A percentile compares a stretch with the other conserved stretches of the same genome.
phyloP scores from a whole-genome alignment of 2,797 vertebrate species.

The Microcaecilia unicolor region DNA sequence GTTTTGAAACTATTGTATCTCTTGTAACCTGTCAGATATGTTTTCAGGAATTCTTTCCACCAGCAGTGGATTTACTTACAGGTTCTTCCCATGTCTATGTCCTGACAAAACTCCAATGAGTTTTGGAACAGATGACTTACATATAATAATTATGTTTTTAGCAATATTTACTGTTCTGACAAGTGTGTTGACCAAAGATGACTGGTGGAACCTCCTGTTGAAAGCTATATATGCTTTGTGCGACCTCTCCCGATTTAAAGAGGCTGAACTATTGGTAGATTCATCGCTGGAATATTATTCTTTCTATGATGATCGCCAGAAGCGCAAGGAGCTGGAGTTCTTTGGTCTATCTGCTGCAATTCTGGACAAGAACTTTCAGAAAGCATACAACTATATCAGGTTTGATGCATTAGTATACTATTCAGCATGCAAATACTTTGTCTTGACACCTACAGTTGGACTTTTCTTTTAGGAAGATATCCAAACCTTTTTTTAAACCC shows the following conservation, averaged over 20 bases:
- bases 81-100: too few relatives aligned
- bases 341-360: constrained; percentile 86
- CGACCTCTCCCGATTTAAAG: constrained; percentile 72
- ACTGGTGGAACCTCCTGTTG: constrained; percentile 91
- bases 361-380: constrained; percentile 83
- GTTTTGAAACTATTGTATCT: too few relatives aligned
- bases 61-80: too few relatives aligned
- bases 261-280: constrained; percentile 87
- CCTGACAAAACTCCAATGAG: background rate
- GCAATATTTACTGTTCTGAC: constrained; percentile 67
- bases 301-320: constrained; percentile 86
- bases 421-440: too few relatives aligned
- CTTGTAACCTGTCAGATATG: too few relatives aligned
- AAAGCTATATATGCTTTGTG: constrained; percentile 76
- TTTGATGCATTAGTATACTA: too few relatives aligned
- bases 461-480: too few relatives aligned
- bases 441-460: too few relatives aligned
- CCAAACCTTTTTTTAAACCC: too few relatives aligned
- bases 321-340: constrained; percentile 88
- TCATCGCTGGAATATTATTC: constrained; percentile 90
- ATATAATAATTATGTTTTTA: constrained; percentile 7
- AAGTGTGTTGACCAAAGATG: constrained; percentile 83
- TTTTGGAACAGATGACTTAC: background rate
- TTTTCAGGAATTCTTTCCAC: too few relatives aligned
- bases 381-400: constrained; percentile 95